phyloP scores from a whole-genome alignment of 2,888 invertebrate genomes.

The Rotaria magnacalcarata region DNA sequence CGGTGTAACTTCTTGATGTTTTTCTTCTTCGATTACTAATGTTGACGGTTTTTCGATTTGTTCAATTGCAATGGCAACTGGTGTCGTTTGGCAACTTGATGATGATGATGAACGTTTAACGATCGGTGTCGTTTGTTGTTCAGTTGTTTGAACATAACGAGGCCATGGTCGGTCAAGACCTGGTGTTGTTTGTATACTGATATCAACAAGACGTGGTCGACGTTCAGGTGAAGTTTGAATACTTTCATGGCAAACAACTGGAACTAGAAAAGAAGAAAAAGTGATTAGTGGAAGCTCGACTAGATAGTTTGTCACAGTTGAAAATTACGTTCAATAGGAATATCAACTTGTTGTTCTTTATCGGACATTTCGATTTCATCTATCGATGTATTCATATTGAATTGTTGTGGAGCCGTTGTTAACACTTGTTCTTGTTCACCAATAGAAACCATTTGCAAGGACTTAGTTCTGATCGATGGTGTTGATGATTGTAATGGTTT shows the following conservation, averaged over 20 bases:
- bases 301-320: too few species aligned
- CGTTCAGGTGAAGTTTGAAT: not conserved
- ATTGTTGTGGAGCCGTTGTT: not conserved
- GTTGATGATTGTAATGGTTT: not conserved
- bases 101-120: not conserved
- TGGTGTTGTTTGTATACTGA: not conserved
- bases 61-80: not conserved
- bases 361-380: not conserved
- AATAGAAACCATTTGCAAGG: not conserved
- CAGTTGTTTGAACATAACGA: not conserved
- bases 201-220: not conserved
- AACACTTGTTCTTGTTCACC: not conserved
- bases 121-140: not conserved
- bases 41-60: too few species aligned
- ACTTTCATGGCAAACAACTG: not conserved
- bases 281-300: too few species aligned
- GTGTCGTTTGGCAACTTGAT: slow-evolving; percentile 17
- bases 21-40: not conserved
- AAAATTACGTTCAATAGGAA: not conserved
- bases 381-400: not conserved
- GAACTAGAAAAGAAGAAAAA: not conserved
- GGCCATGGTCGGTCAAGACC: not conserved
- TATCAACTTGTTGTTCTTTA: not conserved
- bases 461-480: not conserved
- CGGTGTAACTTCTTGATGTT: not conserved